Percentiles rank a stretch among this genome's conserved stretches.
phyloP scores from a whole-genome alignment of 2,888 invertebrate species.

The Stenurella melanura region DNA sequence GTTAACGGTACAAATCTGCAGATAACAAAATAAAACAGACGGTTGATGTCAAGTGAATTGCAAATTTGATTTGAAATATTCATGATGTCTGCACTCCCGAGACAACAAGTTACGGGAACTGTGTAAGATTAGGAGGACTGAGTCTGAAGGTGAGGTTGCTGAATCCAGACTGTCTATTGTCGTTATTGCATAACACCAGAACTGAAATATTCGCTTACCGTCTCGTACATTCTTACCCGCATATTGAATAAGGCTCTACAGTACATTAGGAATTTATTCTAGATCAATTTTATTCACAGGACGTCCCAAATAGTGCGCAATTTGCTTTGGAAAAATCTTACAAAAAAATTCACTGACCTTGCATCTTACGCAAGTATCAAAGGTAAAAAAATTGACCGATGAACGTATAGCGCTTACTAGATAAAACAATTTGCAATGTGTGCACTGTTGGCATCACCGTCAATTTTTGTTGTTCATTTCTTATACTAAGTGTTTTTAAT shows the following conservation, averaged over 20 bases:
- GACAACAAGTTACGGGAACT: slow-evolving; percentile 22
- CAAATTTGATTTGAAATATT: slow-evolving; percentile 33
- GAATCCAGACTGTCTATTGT: not conserved
- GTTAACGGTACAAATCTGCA: slow-evolving; percentile 16
- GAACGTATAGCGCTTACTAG: no score
- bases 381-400: no score
- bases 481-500: no score
- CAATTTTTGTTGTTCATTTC: no score
- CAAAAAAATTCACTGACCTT: no score
- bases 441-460: no score
- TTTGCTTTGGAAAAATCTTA: no score
- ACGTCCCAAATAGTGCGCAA: no score
- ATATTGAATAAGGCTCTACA: not conserved
- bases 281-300: not conserved
- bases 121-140: slow-evolving; percentile 14
- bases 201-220: slow-evolving; percentile 8
- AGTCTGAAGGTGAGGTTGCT: slow-evolving; percentile 25
- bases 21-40: slow-evolving; percentile 4
- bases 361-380: no score
- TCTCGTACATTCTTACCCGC: slow-evolving; percentile 1
- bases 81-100: slow-evolving; percentile 27
- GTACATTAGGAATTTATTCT: not conserved
- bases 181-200: slow-evolving; percentile 23
- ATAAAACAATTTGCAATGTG: no score
- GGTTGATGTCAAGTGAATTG: slow-evolving; percentile 19